These are phyloP conservation scores for Cercopithecus mona DNA, from an alignment of 2,113 vertebrate genomes.

Conservation along the genomic window DNA sequence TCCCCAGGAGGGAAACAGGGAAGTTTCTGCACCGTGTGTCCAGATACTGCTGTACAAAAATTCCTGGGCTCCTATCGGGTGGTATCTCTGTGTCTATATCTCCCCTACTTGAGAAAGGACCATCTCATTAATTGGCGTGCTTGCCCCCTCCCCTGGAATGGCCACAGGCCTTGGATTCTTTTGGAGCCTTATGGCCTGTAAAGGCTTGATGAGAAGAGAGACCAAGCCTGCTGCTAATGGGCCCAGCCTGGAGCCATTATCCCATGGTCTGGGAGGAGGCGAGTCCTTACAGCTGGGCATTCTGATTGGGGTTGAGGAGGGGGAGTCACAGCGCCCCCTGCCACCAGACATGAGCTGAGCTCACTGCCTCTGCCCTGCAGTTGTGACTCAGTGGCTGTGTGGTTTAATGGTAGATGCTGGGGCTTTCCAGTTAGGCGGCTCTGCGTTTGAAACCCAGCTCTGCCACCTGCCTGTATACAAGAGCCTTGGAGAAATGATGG, in stretches of 20 bases:
- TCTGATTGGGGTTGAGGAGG: background rate
- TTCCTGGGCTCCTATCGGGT: background rate
- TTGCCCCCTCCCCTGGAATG: background rate
- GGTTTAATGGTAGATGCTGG: background rate
- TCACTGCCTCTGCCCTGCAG: background rate
- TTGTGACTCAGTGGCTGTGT: background rate
- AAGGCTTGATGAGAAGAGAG: background rate
- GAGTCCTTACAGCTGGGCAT: background rate
- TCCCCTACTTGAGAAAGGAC: background rate
- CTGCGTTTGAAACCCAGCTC: background rate
- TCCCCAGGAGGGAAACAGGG: background rate
- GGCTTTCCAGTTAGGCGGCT: background rate
- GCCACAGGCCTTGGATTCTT: background rate
- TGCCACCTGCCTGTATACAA: background rate
- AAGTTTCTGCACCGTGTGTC: background rate
- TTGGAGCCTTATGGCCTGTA: background rate
- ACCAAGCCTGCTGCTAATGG: background rate
- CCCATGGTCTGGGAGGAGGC: background rate
- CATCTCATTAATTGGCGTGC: background rate
- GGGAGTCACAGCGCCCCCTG: background rate
- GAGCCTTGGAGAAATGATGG: background rate
- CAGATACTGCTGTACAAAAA: background rate
- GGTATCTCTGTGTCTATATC: background rate
- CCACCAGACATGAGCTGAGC: background rate
- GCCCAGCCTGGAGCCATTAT: background rate